Conservation (phyloP, 2,797 vertebrate genomes). For the Scyliorhinus canicula region DNA sequence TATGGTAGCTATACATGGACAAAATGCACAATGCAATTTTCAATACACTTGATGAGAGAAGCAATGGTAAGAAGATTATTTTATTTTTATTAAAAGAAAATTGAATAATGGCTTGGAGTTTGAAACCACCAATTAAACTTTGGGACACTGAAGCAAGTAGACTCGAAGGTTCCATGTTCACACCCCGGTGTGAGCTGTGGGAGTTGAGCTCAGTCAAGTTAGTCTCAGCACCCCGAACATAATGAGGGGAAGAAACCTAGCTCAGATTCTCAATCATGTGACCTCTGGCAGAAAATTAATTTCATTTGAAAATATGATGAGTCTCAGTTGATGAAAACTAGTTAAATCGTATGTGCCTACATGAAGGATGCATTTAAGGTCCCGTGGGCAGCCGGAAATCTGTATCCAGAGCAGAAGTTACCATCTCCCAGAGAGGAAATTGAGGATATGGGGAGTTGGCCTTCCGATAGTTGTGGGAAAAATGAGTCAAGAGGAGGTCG, state of each 20-base stretch:
- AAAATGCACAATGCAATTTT: neutral
- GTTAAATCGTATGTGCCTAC: neutral
- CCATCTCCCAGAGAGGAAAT: neutral
- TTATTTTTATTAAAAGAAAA: neutral
- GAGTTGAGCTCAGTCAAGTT: neutral
- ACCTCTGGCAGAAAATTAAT: neutral
- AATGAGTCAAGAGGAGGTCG: neutral
- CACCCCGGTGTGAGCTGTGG: neutral
- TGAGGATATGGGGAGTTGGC: conserved; percentile 6
- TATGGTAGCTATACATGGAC: too few species aligned
- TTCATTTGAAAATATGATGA: neutral
- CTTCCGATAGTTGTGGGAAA: conserved; percentile 20
- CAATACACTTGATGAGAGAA: neutral
- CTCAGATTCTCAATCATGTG: neutral
- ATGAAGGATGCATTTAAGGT: neutral
- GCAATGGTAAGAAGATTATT: neutral
- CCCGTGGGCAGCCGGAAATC: neutral
- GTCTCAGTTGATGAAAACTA: neutral
- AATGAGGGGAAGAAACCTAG: neutral
- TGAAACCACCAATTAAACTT: neutral
- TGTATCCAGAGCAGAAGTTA: neutral
- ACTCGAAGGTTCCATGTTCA: neutral
- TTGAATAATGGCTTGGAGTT: neutral
- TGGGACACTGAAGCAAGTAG: neutral
- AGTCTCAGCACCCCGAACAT: neutral